Conservation (phyloP, 2,113 vertebrate genomes). For the Rhipidura dahli region DNA sequence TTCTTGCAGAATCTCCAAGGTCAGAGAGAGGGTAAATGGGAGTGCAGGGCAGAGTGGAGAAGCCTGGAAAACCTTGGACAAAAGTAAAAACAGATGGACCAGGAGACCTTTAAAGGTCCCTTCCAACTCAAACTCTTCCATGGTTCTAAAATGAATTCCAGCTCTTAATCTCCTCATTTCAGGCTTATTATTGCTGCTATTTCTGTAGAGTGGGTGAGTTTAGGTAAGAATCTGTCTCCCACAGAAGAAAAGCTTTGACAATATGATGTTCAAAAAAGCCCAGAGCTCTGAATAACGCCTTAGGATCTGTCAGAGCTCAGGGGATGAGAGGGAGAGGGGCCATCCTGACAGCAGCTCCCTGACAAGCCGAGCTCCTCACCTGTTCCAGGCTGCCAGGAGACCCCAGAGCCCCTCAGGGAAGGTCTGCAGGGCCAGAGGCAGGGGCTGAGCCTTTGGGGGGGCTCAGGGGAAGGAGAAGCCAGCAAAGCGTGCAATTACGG, state of each 20-base stretch:
- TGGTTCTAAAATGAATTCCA: background rate
- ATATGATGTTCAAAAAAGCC: background rate
- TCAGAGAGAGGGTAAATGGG: background rate
- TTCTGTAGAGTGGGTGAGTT: background rate
- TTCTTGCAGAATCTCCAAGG: background rate
- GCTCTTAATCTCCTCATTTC: background rate
- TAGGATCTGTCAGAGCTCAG: background rate
- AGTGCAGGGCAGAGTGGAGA: rapidly evolving
- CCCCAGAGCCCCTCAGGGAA: background rate
- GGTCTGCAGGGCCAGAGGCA: background rate
- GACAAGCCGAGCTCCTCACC: background rate
- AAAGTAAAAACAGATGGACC: background rate
- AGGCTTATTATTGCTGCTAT: background rate
- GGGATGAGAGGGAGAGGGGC: background rate
- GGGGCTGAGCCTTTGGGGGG: background rate
- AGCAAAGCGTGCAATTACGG: background rate
- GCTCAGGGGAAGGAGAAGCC: background rate
- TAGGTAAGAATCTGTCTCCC: background rate
- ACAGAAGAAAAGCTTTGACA: conserved; percentile 2
- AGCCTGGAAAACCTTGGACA: background rate
- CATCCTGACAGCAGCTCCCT: background rate
- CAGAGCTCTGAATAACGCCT: background rate
- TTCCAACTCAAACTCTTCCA: background rate
- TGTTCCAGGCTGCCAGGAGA: background rate
- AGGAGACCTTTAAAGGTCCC: background rate